Evolutionary conservation across 30 jellyfish, hydroid and myxozoan species (phyloP).

Genomic region (Aurelia sp.): DNA sequence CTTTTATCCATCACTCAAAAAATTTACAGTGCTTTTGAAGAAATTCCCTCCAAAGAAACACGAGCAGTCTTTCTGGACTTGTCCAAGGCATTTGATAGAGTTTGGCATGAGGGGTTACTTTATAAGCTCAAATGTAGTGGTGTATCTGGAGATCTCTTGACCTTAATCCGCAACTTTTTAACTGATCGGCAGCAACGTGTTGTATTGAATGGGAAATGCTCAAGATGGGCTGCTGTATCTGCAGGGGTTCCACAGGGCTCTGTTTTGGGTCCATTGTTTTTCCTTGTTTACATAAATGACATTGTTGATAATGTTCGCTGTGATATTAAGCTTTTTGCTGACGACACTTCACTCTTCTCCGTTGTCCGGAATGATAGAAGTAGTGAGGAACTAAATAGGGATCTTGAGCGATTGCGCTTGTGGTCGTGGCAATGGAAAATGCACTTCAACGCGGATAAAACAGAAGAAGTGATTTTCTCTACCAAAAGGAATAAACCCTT

Average conservation of each 20-base stretch:
- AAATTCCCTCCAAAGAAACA: constrained; percentile 56
- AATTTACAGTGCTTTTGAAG: constrained; percentile 58
- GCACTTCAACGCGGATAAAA: too few species aligned
- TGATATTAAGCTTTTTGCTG: constrained; percentile 67
- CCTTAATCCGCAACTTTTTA: too few species aligned
- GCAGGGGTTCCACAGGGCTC: too few species aligned
- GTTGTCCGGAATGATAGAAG: constrained; percentile 31
- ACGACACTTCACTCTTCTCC: constrained; percentile 56
- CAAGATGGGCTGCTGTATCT: too few species aligned
- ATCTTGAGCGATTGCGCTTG: constrained; percentile 51
- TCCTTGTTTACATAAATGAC: too few species aligned
- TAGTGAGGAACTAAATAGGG: constrained; percentile 34
- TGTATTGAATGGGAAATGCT: too few species aligned
- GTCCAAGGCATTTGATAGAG: constrained; percentile 71
- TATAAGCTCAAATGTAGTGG: constrained; percentile 52
- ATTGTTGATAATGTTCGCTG: too few species aligned
- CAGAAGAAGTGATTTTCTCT: too few species aligned
- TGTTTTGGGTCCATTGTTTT: too few species aligned
- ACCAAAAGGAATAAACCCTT: too few species aligned
- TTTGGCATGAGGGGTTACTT: constrained; percentile 68
- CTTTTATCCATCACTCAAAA: constrained; percentile 33
- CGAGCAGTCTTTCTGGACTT: constrained; percentile 70
- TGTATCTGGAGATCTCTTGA: constrained; percentile 49
- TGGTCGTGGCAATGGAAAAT: constrained; percentile 6
- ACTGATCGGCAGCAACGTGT: too few species aligned